Percentiles rank a stretch among this genome's conserved stretches.
These are phyloP conservation scores for Asteroscopus sphinx DNA, from an alignment of 2,888 invertebrate species.

Conservation along the genomic window DNA sequence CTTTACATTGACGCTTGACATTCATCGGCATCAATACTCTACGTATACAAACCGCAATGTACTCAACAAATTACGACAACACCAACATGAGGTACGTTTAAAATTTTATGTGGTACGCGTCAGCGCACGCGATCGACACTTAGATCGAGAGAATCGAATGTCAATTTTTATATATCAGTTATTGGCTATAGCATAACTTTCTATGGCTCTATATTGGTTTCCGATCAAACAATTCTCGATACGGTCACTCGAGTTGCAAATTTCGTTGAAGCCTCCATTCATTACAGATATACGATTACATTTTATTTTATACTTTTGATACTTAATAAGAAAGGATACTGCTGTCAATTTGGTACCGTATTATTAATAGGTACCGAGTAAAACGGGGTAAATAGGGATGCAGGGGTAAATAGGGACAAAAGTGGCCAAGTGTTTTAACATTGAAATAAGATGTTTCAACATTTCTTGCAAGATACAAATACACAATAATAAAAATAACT, in stretches of 20 bases:
- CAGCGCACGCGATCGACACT: conserved; percentile 66
- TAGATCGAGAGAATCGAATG: conserved; percentile 70
- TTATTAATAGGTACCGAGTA: conserved; percentile 26
- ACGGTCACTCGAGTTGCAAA: conserved; percentile 53
- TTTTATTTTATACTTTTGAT: conserved; percentile 27
- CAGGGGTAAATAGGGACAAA: no score
- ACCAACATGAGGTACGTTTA: conserved; percentile 49
- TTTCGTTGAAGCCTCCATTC: conserved; percentile 49
- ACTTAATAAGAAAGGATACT: conserved; percentile 16
- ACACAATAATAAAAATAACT: no score
- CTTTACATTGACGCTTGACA: conserved; percentile 61
- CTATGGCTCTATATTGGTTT: conserved; percentile 68
- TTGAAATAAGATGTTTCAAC: no score
- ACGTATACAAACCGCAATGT: conserved; percentile 52
- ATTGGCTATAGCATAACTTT: conserved; percentile 64
- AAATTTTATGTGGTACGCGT: conserved; percentile 61
- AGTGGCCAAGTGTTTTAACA: no score
- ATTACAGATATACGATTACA: conserved; percentile 8
- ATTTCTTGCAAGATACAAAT: no score
- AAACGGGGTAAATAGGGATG: no score
- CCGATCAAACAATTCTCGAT: conserved; percentile 53
- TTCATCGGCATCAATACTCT: conserved; percentile 1
- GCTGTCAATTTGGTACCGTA: no score
- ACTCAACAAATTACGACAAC: conserved; percentile 50
- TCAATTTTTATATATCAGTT: conserved; percentile 65